Conservation (phyloP, 2,888 invertebrate species). For the Caenorhabditis virilis region DNA sequence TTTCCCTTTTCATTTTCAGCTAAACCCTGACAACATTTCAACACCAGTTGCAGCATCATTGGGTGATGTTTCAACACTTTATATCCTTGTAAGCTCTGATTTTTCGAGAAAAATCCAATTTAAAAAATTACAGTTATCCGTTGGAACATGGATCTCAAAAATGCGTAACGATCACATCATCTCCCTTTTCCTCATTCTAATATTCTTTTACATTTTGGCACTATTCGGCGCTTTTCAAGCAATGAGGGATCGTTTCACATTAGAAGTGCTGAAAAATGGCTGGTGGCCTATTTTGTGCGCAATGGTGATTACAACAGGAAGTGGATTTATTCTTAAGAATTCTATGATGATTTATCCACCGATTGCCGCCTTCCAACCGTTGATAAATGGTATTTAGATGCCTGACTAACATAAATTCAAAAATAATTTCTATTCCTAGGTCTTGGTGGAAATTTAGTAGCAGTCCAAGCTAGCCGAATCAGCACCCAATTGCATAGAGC, state of each 20-base stretch:
- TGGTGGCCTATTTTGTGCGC: slow-evolving; percentile 52
- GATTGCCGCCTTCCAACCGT: slow-evolving; percentile 61
- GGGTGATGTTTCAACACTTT: slow-evolving; percentile 84
- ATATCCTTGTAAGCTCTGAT: slow-evolving; percentile 37
- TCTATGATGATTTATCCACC: slow-evolving; percentile 52
- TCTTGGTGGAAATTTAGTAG: slow-evolving; percentile 62
- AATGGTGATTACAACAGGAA: slow-evolving; percentile 49
- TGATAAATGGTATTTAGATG: slow-evolving; percentile 65
- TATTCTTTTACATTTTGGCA: slow-evolving; percentile 39
- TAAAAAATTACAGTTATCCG: slow-evolving; percentile 27
- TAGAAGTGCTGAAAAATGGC: slow-evolving; percentile 48
- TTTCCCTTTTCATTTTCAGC: slow-evolving; percentile 69
- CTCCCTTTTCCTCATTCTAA: slow-evolving; percentile 32
- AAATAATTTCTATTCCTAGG: too few species aligned
- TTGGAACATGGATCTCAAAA: slow-evolving; percentile 31
- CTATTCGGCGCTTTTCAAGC: slow-evolving; percentile 39
- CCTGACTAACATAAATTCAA: too few species aligned
- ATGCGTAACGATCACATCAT: slow-evolving; percentile 25
- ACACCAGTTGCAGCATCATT: slow-evolving; percentile 90
- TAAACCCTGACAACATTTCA: slow-evolving; percentile 90
- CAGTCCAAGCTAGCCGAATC: slow-evolving; percentile 60
- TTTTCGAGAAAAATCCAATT: background rate
- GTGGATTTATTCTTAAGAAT: slow-evolving; percentile 58
- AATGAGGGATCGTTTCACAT: slow-evolving; percentile 39
- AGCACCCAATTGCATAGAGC: slow-evolving; percentile 54